Conservation (phyloP, 92 coral and sea anemone species). For the Porites cylindrica region DNA sequence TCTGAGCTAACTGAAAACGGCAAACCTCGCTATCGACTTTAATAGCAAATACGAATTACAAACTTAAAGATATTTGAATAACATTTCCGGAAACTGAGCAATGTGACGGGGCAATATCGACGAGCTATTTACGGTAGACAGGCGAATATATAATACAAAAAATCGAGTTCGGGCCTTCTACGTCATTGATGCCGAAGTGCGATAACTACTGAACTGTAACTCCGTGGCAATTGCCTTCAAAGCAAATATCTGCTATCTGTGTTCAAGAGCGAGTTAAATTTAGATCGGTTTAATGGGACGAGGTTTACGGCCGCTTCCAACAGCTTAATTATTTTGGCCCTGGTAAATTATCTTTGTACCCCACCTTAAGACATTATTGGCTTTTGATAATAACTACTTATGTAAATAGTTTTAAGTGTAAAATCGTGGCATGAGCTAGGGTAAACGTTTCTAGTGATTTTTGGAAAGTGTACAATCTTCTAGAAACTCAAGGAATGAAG, state of each 20-base stretch:
- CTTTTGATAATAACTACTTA: not conserved
- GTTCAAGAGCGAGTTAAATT: conserved; percentile 30
- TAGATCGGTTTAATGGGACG: conserved; percentile 9
- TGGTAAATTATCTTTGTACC: not conserved
- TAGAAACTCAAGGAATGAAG: not conserved
- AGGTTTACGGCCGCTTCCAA: not conserved
- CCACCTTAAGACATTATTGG: conserved; percentile 10
- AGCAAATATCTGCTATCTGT: conserved; percentile 28
- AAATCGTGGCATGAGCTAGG: not conserved
- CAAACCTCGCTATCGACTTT: conserved; percentile 33
- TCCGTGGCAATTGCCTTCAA: conserved; percentile 11
- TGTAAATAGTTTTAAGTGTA: not conserved
- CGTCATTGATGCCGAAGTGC: conserved; percentile 23
- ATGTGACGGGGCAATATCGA: not conserved
- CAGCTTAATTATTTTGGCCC: conserved; percentile 53
- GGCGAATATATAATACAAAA: not conserved
- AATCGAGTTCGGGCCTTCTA: not conserved
- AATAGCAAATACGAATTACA: conserved; percentile 40
- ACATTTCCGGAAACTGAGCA: not conserved
- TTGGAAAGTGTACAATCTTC: not conserved
- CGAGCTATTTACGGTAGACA: not conserved
- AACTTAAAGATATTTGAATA: conserved; percentile 33
- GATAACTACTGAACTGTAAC: conserved; percentile 24
- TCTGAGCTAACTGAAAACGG: conserved; percentile 9
- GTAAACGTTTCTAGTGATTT: not conserved